These are phyloP conservation scores for Clarias macrocephalus DNA, from an alignment of 2,113 vertebrate species.

Conservation along the genomic window DNA sequence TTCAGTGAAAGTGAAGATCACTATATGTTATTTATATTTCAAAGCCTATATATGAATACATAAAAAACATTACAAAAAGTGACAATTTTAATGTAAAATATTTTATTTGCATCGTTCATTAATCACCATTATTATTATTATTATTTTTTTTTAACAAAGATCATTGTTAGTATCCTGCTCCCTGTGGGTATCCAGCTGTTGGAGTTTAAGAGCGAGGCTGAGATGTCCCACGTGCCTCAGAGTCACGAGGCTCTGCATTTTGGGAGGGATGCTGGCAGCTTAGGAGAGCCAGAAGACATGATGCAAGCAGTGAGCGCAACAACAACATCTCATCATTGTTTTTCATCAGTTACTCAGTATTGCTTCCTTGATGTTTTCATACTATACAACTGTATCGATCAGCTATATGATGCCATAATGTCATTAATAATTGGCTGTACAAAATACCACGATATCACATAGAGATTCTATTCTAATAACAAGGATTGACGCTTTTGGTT, in stretches of 20 bases:
- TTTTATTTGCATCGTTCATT: not conserved
- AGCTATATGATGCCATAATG: not conserved
- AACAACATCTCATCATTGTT: not conserved
- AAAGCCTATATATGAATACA: not conserved
- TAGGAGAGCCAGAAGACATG: constrained; percentile 50
- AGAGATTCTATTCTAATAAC: not conserved
- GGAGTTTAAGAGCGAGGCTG: constrained; percentile 96
- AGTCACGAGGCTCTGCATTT: constrained; percentile 85
- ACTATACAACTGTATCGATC: not conserved
- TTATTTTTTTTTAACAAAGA: constrained; percentile 66
- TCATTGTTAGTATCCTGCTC: constrained; percentile 88
- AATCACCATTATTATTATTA: not conserved
- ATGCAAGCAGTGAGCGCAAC: constrained; percentile 37
- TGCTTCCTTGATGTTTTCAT: not conserved
- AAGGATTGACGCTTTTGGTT: not conserved
- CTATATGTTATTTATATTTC: not conserved
- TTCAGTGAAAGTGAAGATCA: not conserved
- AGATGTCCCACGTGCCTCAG: constrained; percentile 97
- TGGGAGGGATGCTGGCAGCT: constrained; percentile 73
- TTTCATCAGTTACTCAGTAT: not conserved
- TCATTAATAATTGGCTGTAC: not conserved
- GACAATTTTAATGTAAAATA: not conserved
- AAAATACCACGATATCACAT: not conserved
- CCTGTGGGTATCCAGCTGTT: constrained; percentile 87
- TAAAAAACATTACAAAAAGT: not conserved